A percentile compares a stretch with the other conserved stretches of the same genome.
Evolutionary conservation across 2,797 vertebrate genomes (phyloP).

Genomic region (Neostethus bicornis): DNA sequence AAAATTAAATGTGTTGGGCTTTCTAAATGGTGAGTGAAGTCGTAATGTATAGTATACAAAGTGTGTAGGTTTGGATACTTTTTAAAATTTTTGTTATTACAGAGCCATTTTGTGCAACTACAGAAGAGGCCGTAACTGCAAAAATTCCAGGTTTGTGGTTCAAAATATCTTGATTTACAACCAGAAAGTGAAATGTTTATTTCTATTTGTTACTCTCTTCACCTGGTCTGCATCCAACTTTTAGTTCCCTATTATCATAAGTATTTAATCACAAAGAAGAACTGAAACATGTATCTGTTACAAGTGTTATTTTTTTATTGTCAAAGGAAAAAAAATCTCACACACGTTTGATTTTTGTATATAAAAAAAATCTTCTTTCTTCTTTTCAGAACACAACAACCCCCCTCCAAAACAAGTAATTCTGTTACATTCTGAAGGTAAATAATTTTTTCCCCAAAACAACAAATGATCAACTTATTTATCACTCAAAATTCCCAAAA

Average conservation of each 20-base stretch:
- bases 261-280: not conserved
- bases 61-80: not conserved
- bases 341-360: not conserved
- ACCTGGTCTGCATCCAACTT: conserved; percentile 33
- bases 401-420: conserved; percentile 18
- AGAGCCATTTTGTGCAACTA: conserved; percentile 48
- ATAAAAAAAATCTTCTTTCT: conserved; percentile 1
- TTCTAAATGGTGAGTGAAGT: conserved; percentile 60
- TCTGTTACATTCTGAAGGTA: conserved; percentile 55
- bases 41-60: not conserved
- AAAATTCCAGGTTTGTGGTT: conserved; percentile 57
- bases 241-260: conserved; percentile 21
- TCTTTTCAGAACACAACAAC: conserved; percentile 38
- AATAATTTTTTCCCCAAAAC: not conserved
- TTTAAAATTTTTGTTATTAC: conserved; percentile 16
- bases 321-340: not conserved
- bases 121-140: conserved; percentile 30
- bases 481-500: too few species aligned
- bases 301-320: not conserved
- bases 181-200: not conserved
- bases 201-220: not conserved
- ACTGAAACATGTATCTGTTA: not conserved
- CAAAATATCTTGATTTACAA: conserved; percentile 1
- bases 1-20: conserved; percentile 58
- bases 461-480: too few species aligned